A percentile compares a stretch with the other conserved stretches of the same genome.
These are phyloP conservation scores for Ailuropoda melanoleuca DNA, from an alignment of 2,113 vertebrate species.

Conservation along the genomic window DNA sequence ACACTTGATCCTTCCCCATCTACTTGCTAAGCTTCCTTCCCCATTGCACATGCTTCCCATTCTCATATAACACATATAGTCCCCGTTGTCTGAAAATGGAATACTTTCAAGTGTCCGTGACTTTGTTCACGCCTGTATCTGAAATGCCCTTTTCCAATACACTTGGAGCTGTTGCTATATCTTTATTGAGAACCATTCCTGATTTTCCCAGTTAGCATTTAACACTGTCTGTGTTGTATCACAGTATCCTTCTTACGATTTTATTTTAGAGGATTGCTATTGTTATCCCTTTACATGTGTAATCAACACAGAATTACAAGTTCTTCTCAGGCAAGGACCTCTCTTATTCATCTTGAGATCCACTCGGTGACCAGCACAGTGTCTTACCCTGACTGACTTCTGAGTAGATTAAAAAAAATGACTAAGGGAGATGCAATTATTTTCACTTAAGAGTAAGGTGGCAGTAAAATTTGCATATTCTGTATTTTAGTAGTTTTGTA, in stretches of 20 bases:
- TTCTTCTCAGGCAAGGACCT: background rate
- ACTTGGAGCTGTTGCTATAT: background rate
- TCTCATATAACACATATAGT: background rate
- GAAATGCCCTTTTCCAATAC: background rate
- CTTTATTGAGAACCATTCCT: background rate
- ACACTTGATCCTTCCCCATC: background rate
- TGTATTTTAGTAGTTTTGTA: background rate
- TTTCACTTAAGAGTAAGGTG: background rate
- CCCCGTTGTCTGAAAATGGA: background rate
- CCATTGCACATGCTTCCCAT: background rate
- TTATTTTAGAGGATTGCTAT: background rate
- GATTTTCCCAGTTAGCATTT: background rate
- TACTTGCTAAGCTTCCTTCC: background rate
- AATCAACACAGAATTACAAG: background rate
- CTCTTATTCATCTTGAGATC: background rate
- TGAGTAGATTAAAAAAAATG: background rate
- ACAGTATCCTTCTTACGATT: background rate
- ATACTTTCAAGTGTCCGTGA: background rate
- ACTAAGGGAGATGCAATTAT: background rate
- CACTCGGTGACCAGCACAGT: background rate
- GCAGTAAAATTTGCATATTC: background rate
- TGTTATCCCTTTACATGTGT: background rate
- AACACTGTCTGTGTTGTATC: background rate
- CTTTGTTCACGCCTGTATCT: background rate
- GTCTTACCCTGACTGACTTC: background rate